Conservation (phyloP, 2,888 invertebrate genomes). For the Pandemis corylana region DNA sequence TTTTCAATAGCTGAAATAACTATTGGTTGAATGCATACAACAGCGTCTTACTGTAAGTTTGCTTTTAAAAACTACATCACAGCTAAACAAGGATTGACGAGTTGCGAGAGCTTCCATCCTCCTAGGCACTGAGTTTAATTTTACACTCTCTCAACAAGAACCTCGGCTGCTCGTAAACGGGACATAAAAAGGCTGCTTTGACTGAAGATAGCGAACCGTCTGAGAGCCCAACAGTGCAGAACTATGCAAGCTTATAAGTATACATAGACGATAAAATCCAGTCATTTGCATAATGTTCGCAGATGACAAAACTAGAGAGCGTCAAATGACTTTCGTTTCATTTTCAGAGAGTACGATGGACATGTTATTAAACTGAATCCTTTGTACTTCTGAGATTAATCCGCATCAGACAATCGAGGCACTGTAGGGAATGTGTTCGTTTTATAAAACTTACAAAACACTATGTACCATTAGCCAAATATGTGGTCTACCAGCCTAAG, state of each 20-base stretch:
- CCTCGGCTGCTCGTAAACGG: conserved; percentile 20
- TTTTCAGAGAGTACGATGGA: no score
- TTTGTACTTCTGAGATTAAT: no score
- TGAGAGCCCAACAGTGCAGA: background rate
- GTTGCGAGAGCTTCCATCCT: conserved; percentile 1
- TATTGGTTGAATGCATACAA: no score
- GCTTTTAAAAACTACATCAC: background rate
- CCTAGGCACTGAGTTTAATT: conserved; percentile 23
- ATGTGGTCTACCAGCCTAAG: no score
- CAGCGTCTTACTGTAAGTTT: background rate
- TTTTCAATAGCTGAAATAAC: no score
- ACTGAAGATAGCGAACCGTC: conserved; percentile 8
- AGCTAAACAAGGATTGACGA: background rate
- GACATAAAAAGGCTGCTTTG: conserved; percentile 16
- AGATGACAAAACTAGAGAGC: background rate
- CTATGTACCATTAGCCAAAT: no score
- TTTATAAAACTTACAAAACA: no score
- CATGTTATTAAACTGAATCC: no score
- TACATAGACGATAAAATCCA: background rate
- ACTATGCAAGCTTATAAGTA: background rate
- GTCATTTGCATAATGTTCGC: background rate
- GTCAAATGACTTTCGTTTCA: no score
- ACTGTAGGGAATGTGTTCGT: no score
- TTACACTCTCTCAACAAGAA: conserved; percentile 7
- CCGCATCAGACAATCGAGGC: no score